phyloP scores from a whole-genome alignment of 2,113 vertebrate species.

The Petrocephalus zakoni region DNA sequence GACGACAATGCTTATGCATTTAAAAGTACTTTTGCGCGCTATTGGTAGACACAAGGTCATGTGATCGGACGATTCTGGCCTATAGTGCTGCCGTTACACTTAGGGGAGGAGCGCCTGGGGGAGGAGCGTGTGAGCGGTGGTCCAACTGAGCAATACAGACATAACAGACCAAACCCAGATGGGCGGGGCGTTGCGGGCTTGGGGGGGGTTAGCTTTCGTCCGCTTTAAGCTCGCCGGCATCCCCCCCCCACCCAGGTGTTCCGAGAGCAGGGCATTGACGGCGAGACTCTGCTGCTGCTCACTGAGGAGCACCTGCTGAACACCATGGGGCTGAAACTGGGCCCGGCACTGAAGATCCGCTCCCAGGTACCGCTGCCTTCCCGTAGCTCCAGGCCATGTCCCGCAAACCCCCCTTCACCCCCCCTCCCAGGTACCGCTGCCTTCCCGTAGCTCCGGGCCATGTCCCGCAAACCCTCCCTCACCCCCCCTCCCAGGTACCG shows the following conservation, averaged over 20 bases:
- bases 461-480: constrained; percentile 32
- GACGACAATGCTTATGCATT: neutral
- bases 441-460: neutral
- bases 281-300: constrained; percentile 88
- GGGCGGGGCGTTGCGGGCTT: neutral
- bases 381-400: neutral
- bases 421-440: constrained; percentile 76
- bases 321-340: constrained; percentile 93
- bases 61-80: neutral
- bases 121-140: neutral
- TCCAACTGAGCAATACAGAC: neutral
- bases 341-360: constrained; percentile 90
- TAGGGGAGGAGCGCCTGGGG: neutral
- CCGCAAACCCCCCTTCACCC: neutral
- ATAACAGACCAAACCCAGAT: neutral
- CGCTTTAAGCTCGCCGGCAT: neutral
- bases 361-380: constrained; percentile 75
- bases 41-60: neutral
- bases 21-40: neutral
- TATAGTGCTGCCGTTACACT: neutral
- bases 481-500: constrained; percentile 80
- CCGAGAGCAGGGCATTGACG: constrained; percentile 93
- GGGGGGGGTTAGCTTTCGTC: neutral
- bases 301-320: constrained; percentile 90
- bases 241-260: constrained; percentile 72